Evolutionary conservation across 2,113 vertebrate species (phyloP).

Genomic region (Ailuropoda melanoleuca): DNA sequence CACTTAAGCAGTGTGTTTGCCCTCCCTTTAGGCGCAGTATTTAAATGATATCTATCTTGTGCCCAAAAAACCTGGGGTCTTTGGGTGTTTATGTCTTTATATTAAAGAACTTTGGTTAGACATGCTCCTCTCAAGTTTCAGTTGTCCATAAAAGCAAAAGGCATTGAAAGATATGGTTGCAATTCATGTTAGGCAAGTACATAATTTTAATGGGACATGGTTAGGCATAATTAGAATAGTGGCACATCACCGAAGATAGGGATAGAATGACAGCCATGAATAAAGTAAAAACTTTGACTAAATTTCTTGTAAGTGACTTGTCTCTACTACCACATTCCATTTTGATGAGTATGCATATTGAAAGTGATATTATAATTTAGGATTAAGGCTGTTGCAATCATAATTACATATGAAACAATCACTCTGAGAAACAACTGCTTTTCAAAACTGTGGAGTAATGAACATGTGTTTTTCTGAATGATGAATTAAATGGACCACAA

Average conservation of each 20-base stretch:
- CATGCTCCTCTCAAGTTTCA: not conserved
- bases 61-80: not conserved
- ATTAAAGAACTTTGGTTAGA: not conserved
- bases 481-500: not conserved
- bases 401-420: not conserved
- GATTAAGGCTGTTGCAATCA: not conserved
- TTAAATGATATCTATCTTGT: not conserved
- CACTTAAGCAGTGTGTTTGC: not conserved
- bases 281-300: not conserved
- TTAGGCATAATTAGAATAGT: not conserved
- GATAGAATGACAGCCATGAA: not conserved
- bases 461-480: not conserved
- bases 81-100: not conserved
- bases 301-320: not conserved
- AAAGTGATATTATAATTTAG: constrained; percentile 18
- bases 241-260: not conserved
- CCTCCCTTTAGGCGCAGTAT: not conserved
- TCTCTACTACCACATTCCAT: not conserved
- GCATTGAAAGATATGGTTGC: not conserved
- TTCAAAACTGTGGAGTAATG: constrained; percentile 20
- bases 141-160: not conserved
- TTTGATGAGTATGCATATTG: not conserved
- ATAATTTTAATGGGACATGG: not conserved
- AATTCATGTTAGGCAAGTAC: not conserved
- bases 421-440: not conserved